Base-by-base conservation (phyloP, 2,888 invertebrate species). In the Oscheius sp. region DNA sequence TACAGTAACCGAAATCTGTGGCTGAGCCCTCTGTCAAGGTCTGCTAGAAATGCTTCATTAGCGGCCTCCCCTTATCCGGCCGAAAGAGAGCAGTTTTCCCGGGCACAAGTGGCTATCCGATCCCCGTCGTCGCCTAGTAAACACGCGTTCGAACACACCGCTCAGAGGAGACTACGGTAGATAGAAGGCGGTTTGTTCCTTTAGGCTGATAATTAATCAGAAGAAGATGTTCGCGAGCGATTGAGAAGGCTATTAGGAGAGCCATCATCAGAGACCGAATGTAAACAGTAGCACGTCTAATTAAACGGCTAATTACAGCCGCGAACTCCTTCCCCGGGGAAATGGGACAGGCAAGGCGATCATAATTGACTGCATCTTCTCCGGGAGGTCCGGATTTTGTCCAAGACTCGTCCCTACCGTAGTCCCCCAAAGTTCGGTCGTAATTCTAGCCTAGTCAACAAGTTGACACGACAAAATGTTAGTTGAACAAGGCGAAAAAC, bases 71-170 rank as follows among this genome's bases (percentile, higher is more conserved):
- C 51, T 48, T 47, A 47, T 65, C 68, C 53, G 42, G 42, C 42
- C 7, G 42, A 42, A 42, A 42, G 42, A 68, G 53, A 55, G 55
- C 68, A 53, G 55, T 68, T 68, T 42, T 68, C 68, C 68, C 68
- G n/a, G 55, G 55, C 68, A 68, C 55, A 68, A 68, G 68, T 68
- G 68, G 68, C 68, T 55, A 68, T 68, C 68, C 55, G 68, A 68
- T 68, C 53, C 66, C 68, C 63, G 47, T 68, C 55, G 68, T 68
- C 55, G 68, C 68, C 68, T 68, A 68, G 68, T 68, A 68, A 68
- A 68, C 68, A 68, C 53, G 68, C 68, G 55, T 68, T 68, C 55
- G 53, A 68, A 51, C 66, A 53, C 32, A 42, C 42, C 42, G 42
- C 42, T 7, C 42, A 42, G 42, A 42, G 42, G 42, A 50, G 53